Conservation (phyloP, 2,888 invertebrate species). For the Hirtodrosophila cameraria region DNA sequence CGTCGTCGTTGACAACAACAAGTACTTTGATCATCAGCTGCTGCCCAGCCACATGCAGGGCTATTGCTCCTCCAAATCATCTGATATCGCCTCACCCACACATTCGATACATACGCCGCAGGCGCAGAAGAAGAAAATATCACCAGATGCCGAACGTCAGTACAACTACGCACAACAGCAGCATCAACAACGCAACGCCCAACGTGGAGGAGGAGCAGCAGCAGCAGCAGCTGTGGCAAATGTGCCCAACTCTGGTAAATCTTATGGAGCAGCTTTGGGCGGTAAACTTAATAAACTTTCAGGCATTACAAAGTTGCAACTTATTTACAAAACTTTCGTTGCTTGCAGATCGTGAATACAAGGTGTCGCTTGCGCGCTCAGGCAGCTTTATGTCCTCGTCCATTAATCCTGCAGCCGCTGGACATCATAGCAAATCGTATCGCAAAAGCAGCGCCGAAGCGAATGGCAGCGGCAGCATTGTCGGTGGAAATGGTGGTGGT, state of each 20-base stretch:
- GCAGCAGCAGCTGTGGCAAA: conserved; percentile 4
- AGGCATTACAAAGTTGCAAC: too few relatives aligned
- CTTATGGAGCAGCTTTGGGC: conserved; percentile 41
- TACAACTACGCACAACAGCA: conserved; percentile 77
- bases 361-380: conserved; percentile 82
- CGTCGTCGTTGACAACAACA: conserved; percentile 57
- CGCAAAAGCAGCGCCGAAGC: conserved; percentile 80
- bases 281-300: conserved; percentile 31
- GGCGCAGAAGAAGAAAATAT: conserved; percentile 86
- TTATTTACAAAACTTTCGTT: background rate
- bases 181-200: conserved; percentile 80
- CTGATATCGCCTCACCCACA: conserved; percentile 84
- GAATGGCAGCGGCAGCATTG: conserved; percentile 64
- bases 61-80: conserved; percentile 84
- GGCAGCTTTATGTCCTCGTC: conserved; percentile 84
- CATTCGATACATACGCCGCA: conserved; percentile 88
- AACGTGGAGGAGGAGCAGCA: conserved; percentile 73
- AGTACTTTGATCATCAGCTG: conserved; percentile 79
- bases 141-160: conserved; percentile 79
- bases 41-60: conserved; percentile 79
- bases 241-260: conserved; percentile 32
- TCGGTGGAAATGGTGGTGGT: conserved; percentile 37
- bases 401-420: conserved; percentile 79
- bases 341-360: conserved; percentile 71
- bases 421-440: conserved; percentile 81